Conservation (phyloP, 2,888 invertebrate genomes). For the Shargacucullia verbasci region DNA sequence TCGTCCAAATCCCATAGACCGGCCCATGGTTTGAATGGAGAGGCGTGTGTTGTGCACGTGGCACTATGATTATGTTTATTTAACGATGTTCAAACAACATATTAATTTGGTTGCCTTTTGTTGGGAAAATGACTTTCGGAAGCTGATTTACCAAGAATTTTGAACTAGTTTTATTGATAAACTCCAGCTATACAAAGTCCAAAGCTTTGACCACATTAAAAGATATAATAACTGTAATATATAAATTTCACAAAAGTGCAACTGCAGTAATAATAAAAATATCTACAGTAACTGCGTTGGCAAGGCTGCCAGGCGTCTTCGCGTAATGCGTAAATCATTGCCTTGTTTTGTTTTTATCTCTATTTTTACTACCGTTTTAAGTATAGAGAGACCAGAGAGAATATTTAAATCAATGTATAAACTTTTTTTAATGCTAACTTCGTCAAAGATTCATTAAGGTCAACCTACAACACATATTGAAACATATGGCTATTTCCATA, state of each 20-base stretch:
- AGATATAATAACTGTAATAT: not conserved
- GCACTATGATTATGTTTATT: slow-evolving; percentile 85
- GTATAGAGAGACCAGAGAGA: too few species aligned
- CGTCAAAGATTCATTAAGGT: too few species aligned
- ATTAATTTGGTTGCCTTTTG: slow-evolving; percentile 86
- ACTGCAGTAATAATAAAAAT: slow-evolving; percentile 61
- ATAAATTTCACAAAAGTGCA: slow-evolving; percentile 43
- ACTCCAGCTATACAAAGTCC: too few species aligned
- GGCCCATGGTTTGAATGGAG: slow-evolving; percentile 70
- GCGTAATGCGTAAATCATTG: slow-evolving; percentile 70
- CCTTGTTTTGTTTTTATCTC: slow-evolving; percentile 68
- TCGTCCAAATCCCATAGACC: slow-evolving; percentile 82
- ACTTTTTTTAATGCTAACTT: too few species aligned
- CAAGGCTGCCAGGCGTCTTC: slow-evolving; percentile 57
- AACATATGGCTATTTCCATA: too few species aligned
- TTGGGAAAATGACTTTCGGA: slow-evolving; percentile 82
- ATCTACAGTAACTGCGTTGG: slow-evolving; percentile 60
- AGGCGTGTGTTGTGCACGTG: slow-evolving; percentile 82
- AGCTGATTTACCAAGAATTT: slow-evolving; percentile 60
- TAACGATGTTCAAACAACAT: slow-evolving; percentile 88
- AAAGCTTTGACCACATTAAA: too few species aligned
- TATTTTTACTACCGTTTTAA: slow-evolving; percentile 13
- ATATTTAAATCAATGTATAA: too few species aligned
- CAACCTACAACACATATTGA: too few species aligned
- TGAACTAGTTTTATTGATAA: slow-evolving; percentile 11